Evolutionary conservation across 2,888 invertebrate species (phyloP), one percentile per base, ranked within the genome.

Genomic region (Mylabris sibirica): DNA sequence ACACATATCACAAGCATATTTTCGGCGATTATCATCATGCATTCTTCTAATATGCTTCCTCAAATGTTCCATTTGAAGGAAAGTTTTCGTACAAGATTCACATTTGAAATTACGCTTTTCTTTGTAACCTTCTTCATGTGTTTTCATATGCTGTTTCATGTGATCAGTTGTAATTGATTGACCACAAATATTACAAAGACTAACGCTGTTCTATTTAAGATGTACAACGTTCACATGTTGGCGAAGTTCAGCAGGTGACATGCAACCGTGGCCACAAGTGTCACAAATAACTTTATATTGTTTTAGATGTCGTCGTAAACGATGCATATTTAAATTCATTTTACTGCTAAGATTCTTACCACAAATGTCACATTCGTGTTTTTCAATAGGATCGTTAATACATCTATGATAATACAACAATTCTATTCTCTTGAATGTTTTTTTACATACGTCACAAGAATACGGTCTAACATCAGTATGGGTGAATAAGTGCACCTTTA

Each of bases 201-300:
- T 49, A 8, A 30, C 3, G n/a, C 80, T 14, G 77, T 73, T 63
- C 74, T 74, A 59, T 44, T 17, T 4, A 6, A 76, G 77, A 64
- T 79, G 80, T 63, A 78, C 79, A 4, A 75, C 6, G 6, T 30
- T 6, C 3, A 30, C 6, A 30, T 30, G 30, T 6, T 30, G 30
- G 30, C 30, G 30, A 30, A 80, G 82, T 49, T 80, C 77, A 22
- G 80, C 78, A 57, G 76, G 77, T 0, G 78, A 78, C 5, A 80
- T 78, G 67, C 81, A 82, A 12, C 79, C 76, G 17, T 75, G 66
- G 6, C 71, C 70, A 66, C 82, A 82, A 8, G 75, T 49, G 61
- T 78, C 76, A 65, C 90, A 90, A 0, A 87, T 80, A 44, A 87
- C 87, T 2, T 86, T 86, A 71, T 86, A 87, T 24, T 87, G 86